Percentiles rank a stretch among this genome's conserved stretches.
These are phyloP conservation scores for Ostrea edulis DNA, from an alignment of 1,140 invertebrate species.

Conservation along the genomic window DNA sequence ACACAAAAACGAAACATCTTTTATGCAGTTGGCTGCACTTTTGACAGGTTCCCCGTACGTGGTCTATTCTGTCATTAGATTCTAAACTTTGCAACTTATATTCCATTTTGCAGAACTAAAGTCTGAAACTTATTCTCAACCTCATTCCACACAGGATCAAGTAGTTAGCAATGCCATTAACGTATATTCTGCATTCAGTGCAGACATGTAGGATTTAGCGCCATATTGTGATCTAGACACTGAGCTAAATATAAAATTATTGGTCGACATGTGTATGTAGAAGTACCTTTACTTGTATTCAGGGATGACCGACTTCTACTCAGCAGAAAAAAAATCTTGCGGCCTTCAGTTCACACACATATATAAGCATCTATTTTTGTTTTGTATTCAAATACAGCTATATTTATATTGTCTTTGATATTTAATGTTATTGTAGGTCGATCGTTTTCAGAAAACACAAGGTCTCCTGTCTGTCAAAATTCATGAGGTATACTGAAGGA, in stretches of 20 bases:
- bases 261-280: not conserved
- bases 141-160: not conserved
- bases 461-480: conserved; percentile 1
- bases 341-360: not conserved
- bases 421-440: not conserved
- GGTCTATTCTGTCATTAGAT: not conserved
- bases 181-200: not conserved
- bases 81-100: not conserved
- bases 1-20: not conserved
- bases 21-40: not conserved
- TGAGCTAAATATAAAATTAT: conserved; percentile 32
- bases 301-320: conserved; percentile 7
- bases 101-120: conserved; percentile 9
- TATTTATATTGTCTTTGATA: not conserved
- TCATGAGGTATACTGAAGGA: not conserved
- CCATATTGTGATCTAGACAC: conserved; percentile 13
- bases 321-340: not conserved
- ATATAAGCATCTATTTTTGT: not conserved
- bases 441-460: conserved; percentile 16
- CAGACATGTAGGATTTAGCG: conserved; percentile 19
- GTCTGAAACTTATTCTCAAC: not conserved
- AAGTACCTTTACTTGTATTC: not conserved
- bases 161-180: not conserved
- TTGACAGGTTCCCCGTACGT: not conserved
- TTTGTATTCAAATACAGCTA: not conserved